Conservation (phyloP, 2,113 vertebrate species). For the Corvus moneduloides region DNA sequence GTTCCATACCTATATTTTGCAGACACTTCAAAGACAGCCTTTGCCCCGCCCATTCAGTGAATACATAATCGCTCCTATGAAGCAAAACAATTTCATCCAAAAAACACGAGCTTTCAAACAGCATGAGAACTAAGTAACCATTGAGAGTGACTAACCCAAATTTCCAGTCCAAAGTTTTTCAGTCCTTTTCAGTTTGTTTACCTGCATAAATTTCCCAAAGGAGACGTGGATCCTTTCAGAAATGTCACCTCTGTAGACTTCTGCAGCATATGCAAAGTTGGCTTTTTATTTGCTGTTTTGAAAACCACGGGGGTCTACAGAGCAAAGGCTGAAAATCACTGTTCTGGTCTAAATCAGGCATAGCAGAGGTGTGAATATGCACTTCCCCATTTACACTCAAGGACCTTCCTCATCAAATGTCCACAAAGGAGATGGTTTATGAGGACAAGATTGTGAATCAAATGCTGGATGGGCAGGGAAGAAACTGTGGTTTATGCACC, state of each 20-base stretch:
- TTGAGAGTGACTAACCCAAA: not conserved
- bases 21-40: not conserved
- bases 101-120: not conserved
- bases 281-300: not conserved
- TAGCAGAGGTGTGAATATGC: not conserved
- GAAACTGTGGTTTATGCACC: not conserved
- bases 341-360: not conserved
- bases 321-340: not conserved
- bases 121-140: not conserved
- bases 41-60: not conserved
- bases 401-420: not conserved
- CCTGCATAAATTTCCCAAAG: not conserved
- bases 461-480: not conserved
- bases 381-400: not conserved
- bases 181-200: not conserved
- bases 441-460: not conserved
- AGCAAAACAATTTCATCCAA: not conserved
- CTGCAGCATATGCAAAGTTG: not conserved
- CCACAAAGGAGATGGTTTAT: not conserved
- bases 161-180: not conserved
- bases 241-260: not conserved
- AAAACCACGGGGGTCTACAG: not conserved
- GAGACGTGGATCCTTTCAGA: not conserved
- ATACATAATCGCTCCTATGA: not conserved
- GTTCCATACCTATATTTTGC: not conserved